Base-by-base conservation (phyloP, 2,888 invertebrate genomes). In the Rhimphoctona megacephalus region DNA sequence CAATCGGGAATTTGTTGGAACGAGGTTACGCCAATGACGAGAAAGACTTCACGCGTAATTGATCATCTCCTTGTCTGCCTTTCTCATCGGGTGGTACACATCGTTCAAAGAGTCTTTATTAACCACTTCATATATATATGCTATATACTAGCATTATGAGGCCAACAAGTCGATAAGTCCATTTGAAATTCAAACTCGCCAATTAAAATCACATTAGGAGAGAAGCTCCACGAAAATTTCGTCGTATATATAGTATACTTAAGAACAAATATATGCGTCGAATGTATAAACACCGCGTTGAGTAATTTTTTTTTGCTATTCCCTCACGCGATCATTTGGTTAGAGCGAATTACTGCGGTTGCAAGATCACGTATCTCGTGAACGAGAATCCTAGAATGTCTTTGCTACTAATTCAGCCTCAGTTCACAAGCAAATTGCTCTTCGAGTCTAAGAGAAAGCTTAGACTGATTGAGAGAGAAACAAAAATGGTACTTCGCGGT, bases 141-240 rank as follows among this genome's bases (percentile, higher is more conserved):
- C n/a, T 4, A 19, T 36, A 43, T 30, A 77, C 46, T 49, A 81
- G 73, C 80, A 88, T 87, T 87, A 85, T 82, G 82, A 74, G 83
- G 84, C 78, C 84, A 77, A 78, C 77, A 64, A 90, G 90, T 89
- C 92, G 90, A 92, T 90, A 90, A 88, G 82, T 69, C 81, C 88
- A 92, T 93, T 93, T 93, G 91, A 93, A 93, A 93, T 94, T 93
- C 92, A 93, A 93, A 93, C 90, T 91, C 90, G 85, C 88, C 93
- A 92, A 94, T 94, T 94, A 94, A 94, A 94, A 92, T 92, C 93
- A 88, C 93, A 93, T 94, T 92, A 93, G 92, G 89, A 89, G 89
- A 90, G 90, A 89, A 90, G 89, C 52, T 39, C 19, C 30, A 39
- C 46, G 64, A 85, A 39, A 54, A 57, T 66, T 39, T 52, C 54